Base-by-base conservation (phyloP, 2,797 vertebrate genomes). In the Oryzias sinensis region DNA sequence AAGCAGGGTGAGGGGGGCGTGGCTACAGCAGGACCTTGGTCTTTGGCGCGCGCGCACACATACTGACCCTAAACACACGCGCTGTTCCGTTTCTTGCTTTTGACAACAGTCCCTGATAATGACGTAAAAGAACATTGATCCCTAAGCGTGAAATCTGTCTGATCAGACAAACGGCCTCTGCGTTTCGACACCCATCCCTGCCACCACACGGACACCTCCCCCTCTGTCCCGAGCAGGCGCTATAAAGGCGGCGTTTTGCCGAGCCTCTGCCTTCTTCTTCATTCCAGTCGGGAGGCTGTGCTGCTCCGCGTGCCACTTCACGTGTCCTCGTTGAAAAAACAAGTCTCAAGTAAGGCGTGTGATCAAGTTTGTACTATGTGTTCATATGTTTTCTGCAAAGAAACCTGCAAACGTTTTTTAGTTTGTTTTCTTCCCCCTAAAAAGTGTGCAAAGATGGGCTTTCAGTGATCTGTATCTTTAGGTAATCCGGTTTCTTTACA, bases 191-290 rank as follows among this genome's bases (percentile, higher is more conserved):
- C 80, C 90, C 91, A 80, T 89, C 90, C 81, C 83, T 59, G 59
- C 70, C 76, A 76, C 84, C 70, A 82, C 83, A 73, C 45, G 20
- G 1, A 65, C 53, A 4, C 68, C 83, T 69, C 80, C 82, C 71
- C 53, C 62, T 1, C 45, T 1, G 15, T 43, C 7, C 43, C 14
- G 1, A 5, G 1, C 50, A 24, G 11, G 1, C 16, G 0, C n/a
- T 42, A 88, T 93, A 92, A 92, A 91, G 79, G 73, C 57, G 48
- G 43, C 62, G 4, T 42, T 29, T 63, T 14, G 48, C 1, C 0
- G 2, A 0, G 0, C 0, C 0, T 79, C 76, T 8, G n/a, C 18
- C 87, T 81, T 58, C 80, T 65, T 74, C 18, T 43, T 61, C 74
- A 65, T 60, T 62, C 33, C 16, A n/a, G 17, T 24, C 20, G 7